phyloP scores from a whole-genome alignment of 2,797 vertebrate genomes.

The Lutjanus campechanus region DNA sequence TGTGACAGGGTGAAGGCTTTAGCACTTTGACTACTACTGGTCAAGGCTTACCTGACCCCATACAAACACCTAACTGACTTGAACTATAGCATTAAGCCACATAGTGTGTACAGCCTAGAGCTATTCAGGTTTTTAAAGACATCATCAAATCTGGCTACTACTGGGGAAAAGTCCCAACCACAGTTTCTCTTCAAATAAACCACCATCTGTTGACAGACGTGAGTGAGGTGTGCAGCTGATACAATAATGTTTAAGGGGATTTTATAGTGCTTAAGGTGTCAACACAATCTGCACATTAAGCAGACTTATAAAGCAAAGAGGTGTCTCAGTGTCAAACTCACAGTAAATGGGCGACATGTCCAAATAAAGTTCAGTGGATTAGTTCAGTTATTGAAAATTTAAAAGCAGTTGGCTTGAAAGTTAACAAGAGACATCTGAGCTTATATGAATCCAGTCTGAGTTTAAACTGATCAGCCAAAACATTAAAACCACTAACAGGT shows the following conservation, averaged over 20 bases:
- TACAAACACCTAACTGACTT: slow-evolving; percentile 10
- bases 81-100: not conserved
- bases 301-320: not conserved
- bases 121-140: slow-evolving; percentile 12
- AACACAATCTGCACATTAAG: not conserved
- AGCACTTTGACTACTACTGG: not conserved
- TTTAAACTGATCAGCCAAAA: too few species aligned
- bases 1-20: not conserved
- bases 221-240: slow-evolving; percentile 1
- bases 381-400: slow-evolving; percentile 21
- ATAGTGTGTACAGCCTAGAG: not conserved
- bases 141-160: slow-evolving; percentile 11
- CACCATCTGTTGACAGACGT: not conserved
- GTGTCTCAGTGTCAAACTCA: not conserved
- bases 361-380: not conserved
- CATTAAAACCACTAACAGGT: too few species aligned
- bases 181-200: slow-evolving; percentile 40
- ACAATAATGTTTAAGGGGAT: slow-evolving; percentile 5
- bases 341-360: not conserved
- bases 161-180: slow-evolving; percentile 14
- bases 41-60: not conserved
- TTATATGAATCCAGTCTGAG: slow-evolving; percentile 15
- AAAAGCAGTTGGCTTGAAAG: slow-evolving; percentile 47
- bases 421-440: slow-evolving; percentile 23
- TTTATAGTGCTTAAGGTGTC: not conserved